These are phyloP conservation scores for Aphis gossypii DNA, from an alignment of 1,140 invertebrate species.

Conservation along the genomic window DNA sequence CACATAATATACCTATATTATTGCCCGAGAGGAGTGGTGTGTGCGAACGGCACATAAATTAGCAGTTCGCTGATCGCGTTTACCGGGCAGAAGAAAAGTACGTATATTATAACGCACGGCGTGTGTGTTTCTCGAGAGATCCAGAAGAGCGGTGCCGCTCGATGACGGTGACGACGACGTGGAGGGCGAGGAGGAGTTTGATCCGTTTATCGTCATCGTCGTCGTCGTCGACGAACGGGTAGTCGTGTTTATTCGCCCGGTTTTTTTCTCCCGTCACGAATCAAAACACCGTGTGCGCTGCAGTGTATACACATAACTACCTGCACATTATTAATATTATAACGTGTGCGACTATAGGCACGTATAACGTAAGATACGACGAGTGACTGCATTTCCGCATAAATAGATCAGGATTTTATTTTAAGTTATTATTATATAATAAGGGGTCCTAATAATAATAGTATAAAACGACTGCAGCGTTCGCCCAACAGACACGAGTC, in stretches of 20 bases:
- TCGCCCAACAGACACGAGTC: too few relatives aligned
- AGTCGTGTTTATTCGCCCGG: neutral
- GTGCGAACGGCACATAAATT: neutral
- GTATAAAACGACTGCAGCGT: neutral
- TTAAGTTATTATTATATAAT: neutral
- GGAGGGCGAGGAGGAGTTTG: neutral
- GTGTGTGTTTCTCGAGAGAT: neutral
- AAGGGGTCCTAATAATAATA: too few relatives aligned
- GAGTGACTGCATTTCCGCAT: neutral
- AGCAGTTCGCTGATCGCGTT: neutral
- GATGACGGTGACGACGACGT: neutral
- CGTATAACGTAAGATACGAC: neutral
- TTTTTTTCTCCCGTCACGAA: slow-evolving; percentile 12
- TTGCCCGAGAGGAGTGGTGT: neutral
- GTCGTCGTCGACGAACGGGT: too few relatives aligned
- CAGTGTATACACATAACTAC: neutral
- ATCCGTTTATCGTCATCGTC: neutral
- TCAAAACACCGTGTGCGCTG: neutral
- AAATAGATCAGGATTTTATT: neutral
- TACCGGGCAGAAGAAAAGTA: neutral
- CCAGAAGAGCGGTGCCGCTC: neutral
- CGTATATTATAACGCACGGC: neutral
- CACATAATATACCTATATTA: neutral
- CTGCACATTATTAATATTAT: neutral
- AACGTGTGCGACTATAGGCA: neutral